Evolutionary conservation across 1,140 invertebrate species (phyloP).

Genomic region (Drosophila sproati): DNA sequence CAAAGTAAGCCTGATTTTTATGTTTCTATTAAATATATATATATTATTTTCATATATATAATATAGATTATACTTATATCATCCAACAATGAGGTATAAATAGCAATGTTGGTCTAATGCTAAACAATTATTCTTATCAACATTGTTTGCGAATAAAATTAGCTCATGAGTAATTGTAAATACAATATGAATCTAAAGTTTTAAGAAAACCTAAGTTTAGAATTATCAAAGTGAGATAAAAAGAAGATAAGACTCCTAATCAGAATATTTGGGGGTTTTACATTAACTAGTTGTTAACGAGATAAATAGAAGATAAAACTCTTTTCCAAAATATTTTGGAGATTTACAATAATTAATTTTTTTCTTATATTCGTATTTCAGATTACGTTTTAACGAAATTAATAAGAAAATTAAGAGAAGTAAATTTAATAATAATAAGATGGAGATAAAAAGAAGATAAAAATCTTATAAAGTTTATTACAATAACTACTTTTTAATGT

Average conservation of each 20-base stretch:
- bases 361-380: no score
- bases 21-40: neutral
- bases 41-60: neutral
- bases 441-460: no score
- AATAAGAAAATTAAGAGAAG: no score
- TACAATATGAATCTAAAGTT: neutral
- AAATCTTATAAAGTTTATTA: no score
- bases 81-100: neutral
- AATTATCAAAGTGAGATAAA: neutral
- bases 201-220: neutral
- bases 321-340: no score
- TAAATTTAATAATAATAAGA: no score
- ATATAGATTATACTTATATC: neutral
- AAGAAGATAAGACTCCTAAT: neutral
- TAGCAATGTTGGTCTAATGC: slow-evolving; percentile 9
- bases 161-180: slow-evolving; percentile 15
- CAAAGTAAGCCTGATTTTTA: no score
- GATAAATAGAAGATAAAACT: neutral
- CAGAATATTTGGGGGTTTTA: neutral
- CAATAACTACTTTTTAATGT: no score
- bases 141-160: neutral
- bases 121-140: slow-evolving; percentile 5
- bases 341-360: no score
- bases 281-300: no score
- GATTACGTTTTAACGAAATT: no score